Conservation (phyloP, 2,113 vertebrate species). For the Chamaetylas fuelleborni region DNA sequence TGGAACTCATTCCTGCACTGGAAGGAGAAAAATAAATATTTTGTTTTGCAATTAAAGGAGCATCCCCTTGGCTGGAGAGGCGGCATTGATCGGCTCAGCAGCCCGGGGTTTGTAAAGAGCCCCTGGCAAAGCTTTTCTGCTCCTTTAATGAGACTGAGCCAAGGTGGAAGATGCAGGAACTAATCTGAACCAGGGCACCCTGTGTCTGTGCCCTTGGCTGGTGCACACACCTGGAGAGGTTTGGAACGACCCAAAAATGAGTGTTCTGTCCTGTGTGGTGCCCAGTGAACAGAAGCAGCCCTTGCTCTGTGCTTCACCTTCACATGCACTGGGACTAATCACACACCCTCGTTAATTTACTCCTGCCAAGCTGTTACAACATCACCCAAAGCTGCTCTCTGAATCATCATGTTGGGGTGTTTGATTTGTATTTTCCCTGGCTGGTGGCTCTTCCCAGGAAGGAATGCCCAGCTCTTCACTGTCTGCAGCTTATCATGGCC, state of each 20-base stretch:
- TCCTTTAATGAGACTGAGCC: not conserved
- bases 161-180: not conserved
- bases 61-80: not conserved
- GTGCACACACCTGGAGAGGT: not conserved
- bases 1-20: rapidly evolving
- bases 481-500: not conserved
- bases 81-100: not conserved
- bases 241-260: rapidly evolving
- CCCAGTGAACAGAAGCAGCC: rapidly evolving
- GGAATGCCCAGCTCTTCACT: not conserved
- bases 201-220: not conserved
- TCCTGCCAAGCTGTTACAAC: not conserved
- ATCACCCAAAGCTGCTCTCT: not conserved
- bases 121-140: not conserved
- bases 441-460: not conserved
- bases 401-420: not conserved
- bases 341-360: not conserved
- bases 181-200: too few relatives aligned
- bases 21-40: not conserved
- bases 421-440: not conserved
- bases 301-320: not conserved
- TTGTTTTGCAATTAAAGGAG: not conserved
- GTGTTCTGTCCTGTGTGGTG: not conserved
- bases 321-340: not conserved
- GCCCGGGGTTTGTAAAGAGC: not conserved